Evolutionary conservation across 2,888 invertebrate genomes (phyloP), one percentile per base, ranked within the genome.

Genomic region (Hypomecis atomaria): DNA sequence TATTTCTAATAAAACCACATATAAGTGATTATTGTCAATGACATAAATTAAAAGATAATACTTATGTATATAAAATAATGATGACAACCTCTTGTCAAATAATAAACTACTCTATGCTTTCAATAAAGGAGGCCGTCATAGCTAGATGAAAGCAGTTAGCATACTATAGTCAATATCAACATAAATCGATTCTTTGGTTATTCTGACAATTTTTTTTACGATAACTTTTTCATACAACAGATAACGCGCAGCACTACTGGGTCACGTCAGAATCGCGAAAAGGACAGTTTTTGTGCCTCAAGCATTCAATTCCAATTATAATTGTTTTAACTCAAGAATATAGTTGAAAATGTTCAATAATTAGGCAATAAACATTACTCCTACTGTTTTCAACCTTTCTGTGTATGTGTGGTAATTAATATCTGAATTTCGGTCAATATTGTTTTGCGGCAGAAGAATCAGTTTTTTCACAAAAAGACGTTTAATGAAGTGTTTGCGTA

Each of bases 211-310:
- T n/a, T n/a, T n/a, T n/a, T n/a, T n/a, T 10, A n/a, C 4, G 5
- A n/a, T 45, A 13, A 8, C 13, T 45, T 13, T 7, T 23, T 48
- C 34, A n/a, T 49, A n/a, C 11, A n/a, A 5, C 13, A 40, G 52
- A 33, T 6, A 10, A 4, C 33, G 59, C 50, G 56, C 76, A 71
- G 48, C 75, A 59, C 76, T 66, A 71, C 59, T 72, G 69, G 69
- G 76, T 77, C 81, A 83, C 78, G 79, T 81, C 81, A 70, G 59
- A 65, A 62, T 72, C 69, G 70, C 73, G 74, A 77, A 75, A 75
- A 79, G 43, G 75, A 79, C 76, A 75, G 77, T 78, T 83, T 83
- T 78, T 74, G 79, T 82, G 78, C 77, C 75, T 78, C 78, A 75
- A 77, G 78, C 79, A 74, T 77, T 76, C 70, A 70, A 76, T 66